Evolutionary conservation across 1,140 invertebrate genomes (phyloP).

Genomic region (Drosophila ambigua): DNA sequence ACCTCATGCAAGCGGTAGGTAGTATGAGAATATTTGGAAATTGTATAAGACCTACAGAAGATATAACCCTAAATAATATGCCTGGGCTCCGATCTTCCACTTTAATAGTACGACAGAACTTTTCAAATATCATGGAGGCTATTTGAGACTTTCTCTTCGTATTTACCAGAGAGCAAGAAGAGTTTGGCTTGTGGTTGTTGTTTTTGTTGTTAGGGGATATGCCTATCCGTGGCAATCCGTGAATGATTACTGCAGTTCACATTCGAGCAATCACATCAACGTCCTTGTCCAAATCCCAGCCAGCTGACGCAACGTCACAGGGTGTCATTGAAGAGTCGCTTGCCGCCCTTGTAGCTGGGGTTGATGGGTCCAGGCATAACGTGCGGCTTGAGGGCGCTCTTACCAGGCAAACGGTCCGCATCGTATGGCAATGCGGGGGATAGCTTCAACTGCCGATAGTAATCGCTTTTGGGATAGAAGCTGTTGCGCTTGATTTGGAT

Average conservation of each 20-base stretch:
- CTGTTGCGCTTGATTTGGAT: slow-evolving; percentile 88
- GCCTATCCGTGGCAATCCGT: background rate
- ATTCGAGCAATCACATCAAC: slow-evolving; percentile 1
- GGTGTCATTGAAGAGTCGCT: slow-evolving; percentile 80
- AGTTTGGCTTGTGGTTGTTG: too few relatives aligned
- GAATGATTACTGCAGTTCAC: background rate
- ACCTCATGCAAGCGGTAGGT: slow-evolving; percentile 1
- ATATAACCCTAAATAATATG: slow-evolving; percentile 14
- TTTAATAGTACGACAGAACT: too few relatives aligned
- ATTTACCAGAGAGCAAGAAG: too few relatives aligned
- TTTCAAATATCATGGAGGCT: too few relatives aligned
- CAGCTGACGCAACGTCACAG: slow-evolving; percentile 61
- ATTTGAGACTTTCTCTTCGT: too few relatives aligned
- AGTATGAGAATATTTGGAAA: slow-evolving; percentile 1
- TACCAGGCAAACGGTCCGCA: slow-evolving; percentile 87
- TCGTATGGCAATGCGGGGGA: slow-evolving; percentile 91
- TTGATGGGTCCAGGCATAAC: slow-evolving; percentile 89
- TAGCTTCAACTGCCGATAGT: slow-evolving; percentile 87
- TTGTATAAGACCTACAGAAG: slow-evolving; percentile 19
- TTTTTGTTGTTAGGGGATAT: too few relatives aligned
- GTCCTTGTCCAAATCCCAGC: slow-evolving; percentile 24
- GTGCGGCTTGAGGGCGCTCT: slow-evolving; percentile 88
- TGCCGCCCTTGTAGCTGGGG: slow-evolving; percentile 88
- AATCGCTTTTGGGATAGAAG: slow-evolving; percentile 88
- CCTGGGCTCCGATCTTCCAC: background rate